Base-by-base conservation (phyloP, 1,140 invertebrate species). In the Aradophagus sp. region DNA sequence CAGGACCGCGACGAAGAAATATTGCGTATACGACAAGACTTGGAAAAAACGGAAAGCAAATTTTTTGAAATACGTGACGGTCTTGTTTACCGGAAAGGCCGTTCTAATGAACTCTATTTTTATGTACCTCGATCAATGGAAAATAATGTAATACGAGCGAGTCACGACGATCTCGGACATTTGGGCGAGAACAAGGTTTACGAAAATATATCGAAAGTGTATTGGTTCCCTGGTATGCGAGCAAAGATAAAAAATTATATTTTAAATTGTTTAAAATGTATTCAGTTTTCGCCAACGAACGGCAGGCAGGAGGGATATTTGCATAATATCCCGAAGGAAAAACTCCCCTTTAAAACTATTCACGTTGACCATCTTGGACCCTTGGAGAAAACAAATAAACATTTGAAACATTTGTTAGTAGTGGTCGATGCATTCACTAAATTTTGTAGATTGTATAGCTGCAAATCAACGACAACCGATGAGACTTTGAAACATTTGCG, bases 1-100 rank as follows among this genome's bases (percentile, higher is more conserved):
- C 32, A 34, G 11, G 13, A 34, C n/a, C 5, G 29, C 5, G 29
- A 31, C 29, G 29, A 31, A 31, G 4, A 31, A 31, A 31, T 31
- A 10, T 6, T 5, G 8, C 20, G 8, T 5, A 5, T 23, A 8
- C 4, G 20, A 23, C 4, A 23, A 5, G 8, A 23, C 4, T 23
- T 23, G 8, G 20, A 31, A 31, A 31, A 4, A 2, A 31, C 29
- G 11, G 32, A 14, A 14, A 12, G 14, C 6, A 34, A 34, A 34
- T 13, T 12, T 8, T 34, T n/a, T 34, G 29, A 31, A 11, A 3
- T 31, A 11, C 5, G 29, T 3, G 29, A 31, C 29, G 29, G 29
- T 11, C 8, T 34, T 1, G 32, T 34, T 2, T 34, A 14, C 8
- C 32, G 32, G 13, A 34, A 34, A 31, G 5, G n/a, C n/a, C 5